These are phyloP conservation scores for Alosa alosa DNA, from an alignment of 2,113 vertebrate genomes.

Conservation along the genomic window DNA sequence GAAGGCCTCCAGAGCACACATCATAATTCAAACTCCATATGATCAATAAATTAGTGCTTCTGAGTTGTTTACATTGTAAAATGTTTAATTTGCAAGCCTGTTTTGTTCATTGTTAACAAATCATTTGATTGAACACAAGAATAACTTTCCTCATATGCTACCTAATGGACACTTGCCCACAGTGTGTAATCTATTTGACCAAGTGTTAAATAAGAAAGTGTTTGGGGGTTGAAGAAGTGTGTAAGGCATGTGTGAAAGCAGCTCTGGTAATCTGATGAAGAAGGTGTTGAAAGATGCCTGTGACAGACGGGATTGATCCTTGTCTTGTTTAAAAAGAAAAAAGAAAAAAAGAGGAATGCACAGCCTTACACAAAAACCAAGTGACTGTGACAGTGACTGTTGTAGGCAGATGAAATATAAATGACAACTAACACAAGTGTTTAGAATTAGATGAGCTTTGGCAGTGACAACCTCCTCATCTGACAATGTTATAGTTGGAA, in stretches of 20 bases:
- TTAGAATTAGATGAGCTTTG: background rate
- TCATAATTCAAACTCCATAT: background rate
- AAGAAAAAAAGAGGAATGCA: background rate
- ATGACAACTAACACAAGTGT: background rate
- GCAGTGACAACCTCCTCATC: background rate
- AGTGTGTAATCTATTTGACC: background rate
- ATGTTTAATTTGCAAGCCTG: background rate
- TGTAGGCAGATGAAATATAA: background rate
- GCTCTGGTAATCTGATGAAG: background rate
- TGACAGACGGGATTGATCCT: background rate
- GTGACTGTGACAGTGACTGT: background rate
- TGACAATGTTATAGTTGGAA: background rate
- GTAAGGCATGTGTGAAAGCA: background rate
- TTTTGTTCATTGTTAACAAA: background rate
- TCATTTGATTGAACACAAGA: background rate
- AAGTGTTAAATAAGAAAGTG: slow-evolving; percentile 9
- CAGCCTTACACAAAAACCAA: background rate
- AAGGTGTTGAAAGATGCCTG: background rate
- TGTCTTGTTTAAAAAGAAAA: background rate
- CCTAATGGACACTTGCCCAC: background rate
- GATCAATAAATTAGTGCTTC: background rate
- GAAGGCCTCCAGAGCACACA: background rate
- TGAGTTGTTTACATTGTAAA: background rate
- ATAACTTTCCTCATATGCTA: background rate
- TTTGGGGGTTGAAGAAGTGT: slow-evolving; percentile 23